Evolutionary conservation across 2,888 invertebrate species (phyloP), one percentile per base, ranked within the genome.

Genomic region (Drosophila neotestacea): DNA sequence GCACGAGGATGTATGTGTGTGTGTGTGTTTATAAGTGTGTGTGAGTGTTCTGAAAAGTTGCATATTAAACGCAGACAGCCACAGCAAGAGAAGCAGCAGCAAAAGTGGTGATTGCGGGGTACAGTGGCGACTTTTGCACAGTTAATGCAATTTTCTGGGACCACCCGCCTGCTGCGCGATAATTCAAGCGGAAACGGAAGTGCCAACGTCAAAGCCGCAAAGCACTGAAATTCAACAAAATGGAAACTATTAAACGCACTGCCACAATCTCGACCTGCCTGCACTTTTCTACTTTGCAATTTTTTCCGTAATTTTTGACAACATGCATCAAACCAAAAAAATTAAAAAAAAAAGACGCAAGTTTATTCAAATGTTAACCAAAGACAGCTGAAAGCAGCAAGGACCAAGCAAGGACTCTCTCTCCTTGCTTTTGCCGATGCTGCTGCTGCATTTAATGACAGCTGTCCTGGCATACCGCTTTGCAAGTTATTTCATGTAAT

Each of bases 141-240:
- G 87, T 88, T 86, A 86, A 86, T 88, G 87, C 87, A 88, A 88
- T 86, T 85, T 85, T 79, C 76, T 73, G 60, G 65, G 68, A 50
- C 73, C 75, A 65, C 81, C 67, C 79, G 67, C 80, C 73, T 77
- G 81, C 84, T 83, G 79, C 82, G 87, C 76, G 85, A 85, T 82
- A 88, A 86, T 87, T 86, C 87, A 88, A 85, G 85, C 89, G 86
- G 87, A 86, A 88, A 80, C 86, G 86, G 86, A 88, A 86, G 86
- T 85, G 85, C 82, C 87, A 81, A 75, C 85, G 88, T 81, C 85
- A 88, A 86, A 81, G 84, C 81, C 72, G 69, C 82, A 75, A 60
- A 62, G 73, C 76, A 71, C 70, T 73, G 59, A 76, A 76, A 70
- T 67, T 77, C 63, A 76, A 79, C 83, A 85, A 87, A 87, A 89